phyloP scores from a whole-genome alignment of 1,140 invertebrate genomes.

The Odontomachus brunneus region DNA sequence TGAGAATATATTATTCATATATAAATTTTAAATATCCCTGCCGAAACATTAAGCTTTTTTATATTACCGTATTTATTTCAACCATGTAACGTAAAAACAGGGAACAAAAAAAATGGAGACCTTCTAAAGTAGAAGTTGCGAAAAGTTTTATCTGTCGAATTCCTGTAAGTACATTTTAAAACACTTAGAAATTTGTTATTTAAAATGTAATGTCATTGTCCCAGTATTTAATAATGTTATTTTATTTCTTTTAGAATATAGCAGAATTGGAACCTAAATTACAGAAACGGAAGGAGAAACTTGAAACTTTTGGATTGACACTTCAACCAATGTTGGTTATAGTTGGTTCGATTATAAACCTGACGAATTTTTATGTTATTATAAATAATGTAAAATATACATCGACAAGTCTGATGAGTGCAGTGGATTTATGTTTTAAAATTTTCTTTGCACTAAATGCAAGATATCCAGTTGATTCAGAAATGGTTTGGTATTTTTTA shows the following conservation, averaged over 20 bases:
- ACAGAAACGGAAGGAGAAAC: too few species aligned
- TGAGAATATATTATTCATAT: too few species aligned
- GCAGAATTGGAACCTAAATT: too few species aligned
- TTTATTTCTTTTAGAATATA: too few species aligned
- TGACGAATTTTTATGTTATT: too few species aligned
- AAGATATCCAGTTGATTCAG: slow-evolving; percentile 14
- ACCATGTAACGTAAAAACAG: background rate
- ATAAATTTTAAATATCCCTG: background rate
- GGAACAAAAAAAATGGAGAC: slow-evolving; percentile 15
- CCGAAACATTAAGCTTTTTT: slow-evolving; percentile 6
- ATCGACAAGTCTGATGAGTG: too few species aligned
- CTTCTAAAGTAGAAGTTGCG: background rate
- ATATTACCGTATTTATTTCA: slow-evolving; percentile 9
- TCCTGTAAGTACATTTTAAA: slow-evolving; percentile 12
- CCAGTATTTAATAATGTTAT: too few species aligned
- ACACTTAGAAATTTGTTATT: background rate
- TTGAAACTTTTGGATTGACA: too few species aligned
- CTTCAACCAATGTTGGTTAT: too few species aligned
- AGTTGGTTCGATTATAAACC: too few species aligned
- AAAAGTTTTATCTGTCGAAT: slow-evolving; percentile 24
- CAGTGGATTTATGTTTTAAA: background rate
- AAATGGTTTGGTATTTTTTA: slow-evolving; percentile 27
- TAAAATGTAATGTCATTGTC: too few species aligned
- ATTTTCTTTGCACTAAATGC: slow-evolving; percentile 20
- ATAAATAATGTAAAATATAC: too few species aligned